A percentile compares a stretch with the other conserved stretches of the same genome.
Evolutionary conservation across 2,888 invertebrate species (phyloP).

Genomic region (Cryptus viduatorius): DNA sequence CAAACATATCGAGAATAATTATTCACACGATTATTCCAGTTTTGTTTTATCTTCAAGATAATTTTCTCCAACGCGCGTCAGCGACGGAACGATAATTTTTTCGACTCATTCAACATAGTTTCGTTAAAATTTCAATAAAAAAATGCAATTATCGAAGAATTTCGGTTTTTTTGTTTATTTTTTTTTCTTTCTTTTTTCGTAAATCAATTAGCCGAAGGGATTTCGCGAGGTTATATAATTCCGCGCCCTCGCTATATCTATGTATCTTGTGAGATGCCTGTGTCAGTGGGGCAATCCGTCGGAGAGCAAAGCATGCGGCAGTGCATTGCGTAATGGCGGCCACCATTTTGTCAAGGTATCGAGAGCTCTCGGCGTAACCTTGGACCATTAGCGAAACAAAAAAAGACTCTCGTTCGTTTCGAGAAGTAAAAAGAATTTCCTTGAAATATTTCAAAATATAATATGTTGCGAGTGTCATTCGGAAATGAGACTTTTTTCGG

Average conservation of each 20-base stretch:
- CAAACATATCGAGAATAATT: slow-evolving; percentile 9
- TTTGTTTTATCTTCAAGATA: no score
- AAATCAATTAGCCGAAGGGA: background rate
- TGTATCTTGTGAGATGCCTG: slow-evolving; percentile 61
- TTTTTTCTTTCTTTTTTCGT: background rate
- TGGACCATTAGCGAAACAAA: slow-evolving; percentile 58
- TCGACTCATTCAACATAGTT: no score
- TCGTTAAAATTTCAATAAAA: no score
- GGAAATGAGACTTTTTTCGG: no score
- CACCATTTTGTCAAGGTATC: slow-evolving; percentile 81
- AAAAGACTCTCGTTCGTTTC: background rate
- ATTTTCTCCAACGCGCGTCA: no score
- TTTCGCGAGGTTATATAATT: slow-evolving; percentile 60
- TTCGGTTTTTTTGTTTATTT: background rate
- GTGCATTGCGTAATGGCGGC: slow-evolving; percentile 81
- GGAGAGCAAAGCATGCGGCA: slow-evolving; percentile 61
- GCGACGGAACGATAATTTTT: no score
- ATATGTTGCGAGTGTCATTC: no score
- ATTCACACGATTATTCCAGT: no score
- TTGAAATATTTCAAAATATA: no score
- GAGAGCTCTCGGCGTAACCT: slow-evolving; percentile 60
- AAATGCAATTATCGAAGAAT: background rate
- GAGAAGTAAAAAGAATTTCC: no score
- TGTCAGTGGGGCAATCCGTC: slow-evolving; percentile 70
- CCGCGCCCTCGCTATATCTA: slow-evolving; percentile 51